These are phyloP conservation scores for Spilogale gracilis DNA, from an alignment of 2,113 vertebrate genomes.

Conservation along the genomic window DNA sequence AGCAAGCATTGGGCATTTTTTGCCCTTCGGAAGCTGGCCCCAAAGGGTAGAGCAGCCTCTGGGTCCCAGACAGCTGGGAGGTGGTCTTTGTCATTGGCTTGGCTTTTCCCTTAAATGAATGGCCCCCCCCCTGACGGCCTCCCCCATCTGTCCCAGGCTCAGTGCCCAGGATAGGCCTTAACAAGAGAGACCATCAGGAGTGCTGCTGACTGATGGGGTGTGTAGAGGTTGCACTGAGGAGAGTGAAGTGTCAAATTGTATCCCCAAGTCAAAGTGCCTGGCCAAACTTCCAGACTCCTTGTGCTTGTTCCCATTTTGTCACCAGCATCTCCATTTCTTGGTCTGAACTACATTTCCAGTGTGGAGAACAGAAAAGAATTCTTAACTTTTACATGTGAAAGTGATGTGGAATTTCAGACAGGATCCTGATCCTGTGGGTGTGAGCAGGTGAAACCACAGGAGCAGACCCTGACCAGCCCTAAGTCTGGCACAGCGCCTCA, in stretches of 20 bases:
- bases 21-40: background rate
- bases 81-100: background rate
- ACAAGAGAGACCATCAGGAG: background rate
- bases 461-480: background rate
- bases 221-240: background rate
- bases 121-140: background rate
- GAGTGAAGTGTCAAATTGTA: background rate
- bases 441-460: background rate
- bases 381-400: background rate
- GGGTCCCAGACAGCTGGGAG: background rate
- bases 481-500: background rate
- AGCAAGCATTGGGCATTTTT: background rate
- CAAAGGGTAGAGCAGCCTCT: background rate
- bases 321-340: background rate
- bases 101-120: background rate
- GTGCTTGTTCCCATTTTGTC: background rate
- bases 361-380: background rate
- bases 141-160: background rate
- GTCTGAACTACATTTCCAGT: background rate
- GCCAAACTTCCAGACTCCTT: background rate
- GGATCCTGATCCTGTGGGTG: background rate
- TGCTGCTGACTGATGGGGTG: background rate
- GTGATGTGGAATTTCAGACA: background rate
- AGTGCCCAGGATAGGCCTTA: background rate
- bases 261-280: background rate